phyloP scores from a whole-genome alignment of 2,888 invertebrate genomes.

The Amphiduros pacificus region DNA sequence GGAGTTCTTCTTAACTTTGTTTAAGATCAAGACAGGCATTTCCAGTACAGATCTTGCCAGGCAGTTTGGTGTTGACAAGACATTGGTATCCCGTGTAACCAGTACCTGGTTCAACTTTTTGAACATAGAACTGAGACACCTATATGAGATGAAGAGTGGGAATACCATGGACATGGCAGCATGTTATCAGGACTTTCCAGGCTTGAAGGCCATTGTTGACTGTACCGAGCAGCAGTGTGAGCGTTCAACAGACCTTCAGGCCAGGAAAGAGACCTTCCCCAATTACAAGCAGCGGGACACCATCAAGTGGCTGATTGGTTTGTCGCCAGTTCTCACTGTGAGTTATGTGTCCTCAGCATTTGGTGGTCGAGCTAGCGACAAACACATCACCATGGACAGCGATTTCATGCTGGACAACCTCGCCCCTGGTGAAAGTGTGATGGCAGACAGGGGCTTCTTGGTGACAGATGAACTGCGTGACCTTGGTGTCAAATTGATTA shows the following conservation, averaged over 20 bases:
- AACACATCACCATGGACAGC: constrained; percentile 17
- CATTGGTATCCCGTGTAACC: neutral
- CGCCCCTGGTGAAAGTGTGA: constrained; percentile 18
- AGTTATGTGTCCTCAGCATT: constrained; percentile 22
- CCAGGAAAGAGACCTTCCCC: constrained; percentile 16
- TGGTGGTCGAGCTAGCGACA: constrained; percentile 25
- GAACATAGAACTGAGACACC: neutral
- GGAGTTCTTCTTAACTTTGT: neutral
- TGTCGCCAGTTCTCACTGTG: constrained; percentile 22
- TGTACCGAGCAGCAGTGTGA: constrained; percentile 21
- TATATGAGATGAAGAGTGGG: neutral
- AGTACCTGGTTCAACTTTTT: neutral
- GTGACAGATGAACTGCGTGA: constrained; percentile 14
- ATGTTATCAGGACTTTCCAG: neutral
- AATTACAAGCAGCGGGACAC: constrained; percentile 20
- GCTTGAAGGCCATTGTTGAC: constrained; percentile 4
- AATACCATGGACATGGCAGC: neutral
- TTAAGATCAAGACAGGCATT: neutral
- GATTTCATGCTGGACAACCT: constrained; percentile 7
- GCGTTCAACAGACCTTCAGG: constrained; percentile 15
- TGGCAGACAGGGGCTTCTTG: constrained; percentile 23
- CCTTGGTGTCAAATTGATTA: constrained; percentile 20
- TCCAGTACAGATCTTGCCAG: neutral
- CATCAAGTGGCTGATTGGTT: constrained; percentile 22
- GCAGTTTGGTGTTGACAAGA: neutral